A percentile compares a stretch with the other conserved stretches of the same genome.
Evolutionary conservation across 2,113 vertebrate species (phyloP).

Genomic region (Myocastor coypus): DNA sequence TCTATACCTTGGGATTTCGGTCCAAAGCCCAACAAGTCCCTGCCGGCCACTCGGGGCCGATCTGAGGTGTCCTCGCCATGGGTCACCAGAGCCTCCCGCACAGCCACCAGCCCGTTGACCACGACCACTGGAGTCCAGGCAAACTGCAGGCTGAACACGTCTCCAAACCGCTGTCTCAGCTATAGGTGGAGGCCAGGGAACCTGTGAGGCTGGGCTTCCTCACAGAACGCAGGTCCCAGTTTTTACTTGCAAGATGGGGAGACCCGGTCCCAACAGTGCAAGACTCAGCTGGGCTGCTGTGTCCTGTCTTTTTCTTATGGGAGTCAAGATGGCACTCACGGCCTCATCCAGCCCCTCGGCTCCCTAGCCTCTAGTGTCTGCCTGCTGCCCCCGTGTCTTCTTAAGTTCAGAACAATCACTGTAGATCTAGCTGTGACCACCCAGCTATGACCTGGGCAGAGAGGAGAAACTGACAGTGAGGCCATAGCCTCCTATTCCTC

Average conservation of each 20-base stretch:
- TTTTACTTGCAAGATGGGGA: not conserved
- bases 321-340: not conserved
- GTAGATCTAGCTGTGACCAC: not conserved
- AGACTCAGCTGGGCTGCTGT: not conserved
- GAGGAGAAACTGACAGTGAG: not conserved
- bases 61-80: not conserved
- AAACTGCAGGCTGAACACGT: not conserved
- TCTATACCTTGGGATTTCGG: conserved; percentile 52
- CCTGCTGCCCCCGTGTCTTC: not conserved
- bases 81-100: not conserved
- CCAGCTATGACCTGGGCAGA: not conserved
- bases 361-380: not conserved
- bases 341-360: no score
- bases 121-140: not conserved
- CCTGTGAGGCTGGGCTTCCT: not conserved
- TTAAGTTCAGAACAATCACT: not conserved
- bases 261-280: not conserved
- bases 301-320: not conserved
- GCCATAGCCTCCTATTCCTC: not conserved
- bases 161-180: not conserved
- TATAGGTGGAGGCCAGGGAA: not conserved
- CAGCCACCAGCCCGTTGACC: not conserved
- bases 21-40: not conserved
- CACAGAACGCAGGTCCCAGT: not conserved
- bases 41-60: not conserved